A percentile compares a stretch with the other conserved stretches of the same genome.
Conservation (phyloP, 2,113 vertebrate genomes). For the Salminus brasiliensis region DNA sequence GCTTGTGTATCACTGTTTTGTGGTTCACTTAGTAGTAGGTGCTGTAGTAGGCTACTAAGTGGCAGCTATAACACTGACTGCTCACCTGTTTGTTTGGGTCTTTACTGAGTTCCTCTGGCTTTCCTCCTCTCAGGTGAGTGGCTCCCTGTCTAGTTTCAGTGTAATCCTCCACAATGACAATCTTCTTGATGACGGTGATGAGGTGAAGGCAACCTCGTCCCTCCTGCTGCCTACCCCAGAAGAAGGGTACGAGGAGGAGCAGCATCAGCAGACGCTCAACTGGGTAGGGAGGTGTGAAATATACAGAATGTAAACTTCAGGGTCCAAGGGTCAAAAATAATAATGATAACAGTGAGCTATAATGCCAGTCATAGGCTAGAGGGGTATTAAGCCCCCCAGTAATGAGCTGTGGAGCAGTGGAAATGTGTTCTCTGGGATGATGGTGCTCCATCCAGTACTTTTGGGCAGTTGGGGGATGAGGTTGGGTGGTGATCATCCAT, state of each 20-base stretch:
- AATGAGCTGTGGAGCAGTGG: too few relatives aligned
- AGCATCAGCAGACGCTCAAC: slow-evolving; percentile 47
- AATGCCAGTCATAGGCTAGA: too few relatives aligned
- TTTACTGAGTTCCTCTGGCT: neutral
- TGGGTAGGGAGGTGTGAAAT: slow-evolving; percentile 73
- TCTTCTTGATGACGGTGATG: slow-evolving; percentile 35
- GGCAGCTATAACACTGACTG: neutral
- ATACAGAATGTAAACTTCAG: neutral
- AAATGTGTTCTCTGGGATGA: too few relatives aligned
- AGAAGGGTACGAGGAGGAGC: slow-evolving; percentile 31
- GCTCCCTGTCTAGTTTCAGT: slow-evolving; percentile 50
- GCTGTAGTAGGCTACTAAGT: neutral
- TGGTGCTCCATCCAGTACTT: too few relatives aligned
- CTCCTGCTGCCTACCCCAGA: slow-evolving; percentile 69
- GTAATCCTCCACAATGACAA: slow-evolving; percentile 59
- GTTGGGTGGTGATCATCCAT: too few relatives aligned
- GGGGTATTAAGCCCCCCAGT: too few relatives aligned
- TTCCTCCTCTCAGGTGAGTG: slow-evolving; percentile 31
- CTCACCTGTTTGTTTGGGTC: neutral
- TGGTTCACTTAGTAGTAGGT: neutral
- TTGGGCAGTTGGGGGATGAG: too few relatives aligned
- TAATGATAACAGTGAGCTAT: too few relatives aligned
- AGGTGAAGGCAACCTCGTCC: slow-evolving; percentile 47
- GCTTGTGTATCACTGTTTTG: neutral
- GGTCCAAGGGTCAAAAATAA: neutral